Evolutionary conservation across 2,797 vertebrate species (phyloP).

Genomic region (Allobates femoralis): DNA sequence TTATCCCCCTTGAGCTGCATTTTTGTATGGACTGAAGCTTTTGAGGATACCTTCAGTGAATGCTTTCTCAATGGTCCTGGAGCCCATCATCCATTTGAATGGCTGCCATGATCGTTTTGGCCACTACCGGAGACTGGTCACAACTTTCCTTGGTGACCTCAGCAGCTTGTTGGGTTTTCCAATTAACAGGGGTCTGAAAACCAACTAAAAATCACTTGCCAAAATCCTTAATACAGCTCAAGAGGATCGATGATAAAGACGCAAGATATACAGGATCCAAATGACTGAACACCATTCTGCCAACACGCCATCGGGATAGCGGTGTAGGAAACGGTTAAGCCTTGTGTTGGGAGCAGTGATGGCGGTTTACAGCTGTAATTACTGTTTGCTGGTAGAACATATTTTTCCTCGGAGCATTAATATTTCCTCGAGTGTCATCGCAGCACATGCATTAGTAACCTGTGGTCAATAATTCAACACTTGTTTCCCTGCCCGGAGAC

Average conservation of each 20-base stretch:
- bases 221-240: no score
- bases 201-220: no score
- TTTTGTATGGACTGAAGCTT: no score
- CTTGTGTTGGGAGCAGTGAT: not conserved
- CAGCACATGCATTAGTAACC: constrained; percentile 33
- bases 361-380: constrained; percentile 37
- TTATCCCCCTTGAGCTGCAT: no score
- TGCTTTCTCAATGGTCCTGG: no score
- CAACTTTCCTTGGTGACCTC: no score
- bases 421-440: constrained; percentile 6
- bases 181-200: no score
- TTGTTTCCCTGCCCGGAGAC: constrained; percentile 27
- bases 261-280: not conserved
- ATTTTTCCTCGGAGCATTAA: constrained; percentile 45
- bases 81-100: no score
- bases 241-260: not conserved
- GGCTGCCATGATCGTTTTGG: no score
- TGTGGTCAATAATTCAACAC: constrained; percentile 40
- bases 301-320: not conserved
- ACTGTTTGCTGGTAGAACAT: constrained; percentile 17
- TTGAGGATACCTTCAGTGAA: no score
- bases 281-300: not conserved
- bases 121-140: no score
- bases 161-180: no score
- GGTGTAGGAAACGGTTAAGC: constrained; percentile 9